A percentile compares a stretch with the other conserved stretches of the same genome.
Conservation (phyloP, 2,888 invertebrate species). For the Drosophila tripunctata region DNA sequence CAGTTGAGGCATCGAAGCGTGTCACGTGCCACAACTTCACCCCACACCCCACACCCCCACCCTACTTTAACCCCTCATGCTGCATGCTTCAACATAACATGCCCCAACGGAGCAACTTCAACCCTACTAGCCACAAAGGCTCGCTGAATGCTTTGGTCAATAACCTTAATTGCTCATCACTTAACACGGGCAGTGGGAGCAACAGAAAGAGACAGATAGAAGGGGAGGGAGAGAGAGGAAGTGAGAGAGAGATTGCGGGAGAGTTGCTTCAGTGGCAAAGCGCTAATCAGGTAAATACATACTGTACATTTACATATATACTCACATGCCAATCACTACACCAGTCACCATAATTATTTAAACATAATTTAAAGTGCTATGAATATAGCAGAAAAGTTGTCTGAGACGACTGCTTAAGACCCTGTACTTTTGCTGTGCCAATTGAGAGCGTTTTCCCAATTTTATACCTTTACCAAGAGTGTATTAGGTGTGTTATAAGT, state of each 20-base stretch:
- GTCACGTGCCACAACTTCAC: constrained; percentile 18
- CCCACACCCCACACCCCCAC: neutral
- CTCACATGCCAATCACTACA: constrained; percentile 14
- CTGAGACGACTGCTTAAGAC: no score
- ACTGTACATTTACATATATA: neutral
- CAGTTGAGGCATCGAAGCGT: constrained; percentile 49
- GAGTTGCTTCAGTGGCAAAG: constrained; percentile 12
- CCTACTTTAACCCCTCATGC: neutral
- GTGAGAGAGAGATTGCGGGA: neutral
- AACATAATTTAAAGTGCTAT: no score
- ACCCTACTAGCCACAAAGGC: constrained; percentile 4
- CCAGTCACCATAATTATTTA: neutral
- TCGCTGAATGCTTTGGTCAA: constrained; percentile 58
- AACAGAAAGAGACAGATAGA: neutral
- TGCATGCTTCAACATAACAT: neutral
- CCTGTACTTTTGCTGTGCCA: no score
- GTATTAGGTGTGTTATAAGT: no score
- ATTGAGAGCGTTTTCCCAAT: no score
- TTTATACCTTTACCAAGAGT: no score
- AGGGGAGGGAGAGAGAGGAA: neutral
- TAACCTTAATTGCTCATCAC: constrained; percentile 77
- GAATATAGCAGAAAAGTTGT: no score
- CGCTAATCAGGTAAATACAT: constrained; percentile 56
- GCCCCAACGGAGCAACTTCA: neutral
- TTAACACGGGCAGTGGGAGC: constrained; percentile 30